Conservation (phyloP, 2,888 invertebrate genomes). For the Poecilus cupreus region DNA sequence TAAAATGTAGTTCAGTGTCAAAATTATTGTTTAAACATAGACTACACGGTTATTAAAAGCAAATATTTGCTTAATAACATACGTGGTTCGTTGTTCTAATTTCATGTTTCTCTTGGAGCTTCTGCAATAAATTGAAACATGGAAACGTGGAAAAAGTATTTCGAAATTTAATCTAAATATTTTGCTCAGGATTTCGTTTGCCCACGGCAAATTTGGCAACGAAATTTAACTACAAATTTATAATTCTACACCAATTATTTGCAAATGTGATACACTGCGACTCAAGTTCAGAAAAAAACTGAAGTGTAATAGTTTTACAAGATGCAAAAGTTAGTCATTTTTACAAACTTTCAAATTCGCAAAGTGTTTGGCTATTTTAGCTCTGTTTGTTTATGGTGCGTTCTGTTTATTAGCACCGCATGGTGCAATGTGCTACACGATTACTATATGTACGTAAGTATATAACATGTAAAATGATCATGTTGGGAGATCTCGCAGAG, state of each 20-base stretch:
- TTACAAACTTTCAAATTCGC: background rate
- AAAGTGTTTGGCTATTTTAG: slow-evolving; percentile 22
- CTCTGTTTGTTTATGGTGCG: slow-evolving; percentile 5
- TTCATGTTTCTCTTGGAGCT: background rate
- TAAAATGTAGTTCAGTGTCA: slow-evolving; percentile 30
- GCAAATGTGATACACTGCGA: too few species aligned
- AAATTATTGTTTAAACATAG: slow-evolving; percentile 4
- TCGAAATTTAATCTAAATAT: background rate
- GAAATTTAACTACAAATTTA: too few species aligned
- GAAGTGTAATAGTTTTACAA: too few species aligned
- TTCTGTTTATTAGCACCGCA: slow-evolving; percentile 12
- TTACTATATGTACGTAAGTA: slow-evolving; percentile 27
- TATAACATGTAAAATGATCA: slow-evolving; percentile 29
- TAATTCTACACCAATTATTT: too few species aligned
- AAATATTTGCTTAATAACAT: slow-evolving; percentile 20
- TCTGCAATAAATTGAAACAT: too few species aligned
- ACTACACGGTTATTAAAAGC: slow-evolving; percentile 10
- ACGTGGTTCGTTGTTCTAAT: background rate
- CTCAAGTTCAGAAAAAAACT: too few species aligned
- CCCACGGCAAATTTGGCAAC: too few species aligned
- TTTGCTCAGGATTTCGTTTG: background rate
- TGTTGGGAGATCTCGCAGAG: slow-evolving; percentile 12
- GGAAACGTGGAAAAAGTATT: too few species aligned
- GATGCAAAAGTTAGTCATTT: background rate
- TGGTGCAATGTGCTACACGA: slow-evolving; percentile 48